Conservation (phyloP, 2,888 invertebrate genomes). For the Cheilosia impressa region DNA sequence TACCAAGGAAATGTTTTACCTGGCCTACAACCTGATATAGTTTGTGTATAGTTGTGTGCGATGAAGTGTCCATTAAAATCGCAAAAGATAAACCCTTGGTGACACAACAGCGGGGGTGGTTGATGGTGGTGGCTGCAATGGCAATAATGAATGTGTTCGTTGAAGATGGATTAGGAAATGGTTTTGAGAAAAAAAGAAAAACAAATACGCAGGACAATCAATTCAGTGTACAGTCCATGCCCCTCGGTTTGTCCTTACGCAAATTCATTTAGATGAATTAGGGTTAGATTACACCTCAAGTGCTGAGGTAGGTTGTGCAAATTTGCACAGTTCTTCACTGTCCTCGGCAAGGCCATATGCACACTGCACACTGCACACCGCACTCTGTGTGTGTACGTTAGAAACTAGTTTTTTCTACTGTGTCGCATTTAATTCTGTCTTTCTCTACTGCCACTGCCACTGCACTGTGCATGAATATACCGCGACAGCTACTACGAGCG, state of each 20-base stretch:
- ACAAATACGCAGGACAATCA: conserved; percentile 23
- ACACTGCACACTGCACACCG: not conserved
- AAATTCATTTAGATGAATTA: conserved; percentile 66
- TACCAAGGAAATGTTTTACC: conserved; percentile 7
- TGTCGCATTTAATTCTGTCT: conserved; percentile 16
- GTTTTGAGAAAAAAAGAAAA: conserved; percentile 27
- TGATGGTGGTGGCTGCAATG: not conserved
- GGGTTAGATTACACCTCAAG: conserved; percentile 52
- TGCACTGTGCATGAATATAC: conserved; percentile 13
- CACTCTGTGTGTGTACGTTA: conserved; percentile 1
- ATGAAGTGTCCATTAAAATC: conserved; percentile 56
- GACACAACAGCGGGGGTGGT: conserved; percentile 35
- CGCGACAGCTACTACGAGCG: not conserved
- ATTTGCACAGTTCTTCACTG: conserved; percentile 54
- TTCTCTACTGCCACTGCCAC: conserved; percentile 7
- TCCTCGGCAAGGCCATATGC: conserved; percentile 14
- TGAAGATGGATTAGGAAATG: conserved; percentile 45
- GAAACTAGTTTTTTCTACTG: conserved; percentile 9
- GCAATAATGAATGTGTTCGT: conserved; percentile 16
- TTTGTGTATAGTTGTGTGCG: conserved; percentile 3
- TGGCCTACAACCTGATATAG: conserved; percentile 17
- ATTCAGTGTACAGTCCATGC: not conserved
- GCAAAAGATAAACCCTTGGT: conserved; percentile 37
- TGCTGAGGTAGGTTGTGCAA: conserved; percentile 27
- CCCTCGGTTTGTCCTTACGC: conserved; percentile 11